Percentiles rank a stretch among this genome's conserved stretches.
Conservation (phyloP, 1,140 invertebrate genomes). For the Tigriopus japonicus region DNA sequence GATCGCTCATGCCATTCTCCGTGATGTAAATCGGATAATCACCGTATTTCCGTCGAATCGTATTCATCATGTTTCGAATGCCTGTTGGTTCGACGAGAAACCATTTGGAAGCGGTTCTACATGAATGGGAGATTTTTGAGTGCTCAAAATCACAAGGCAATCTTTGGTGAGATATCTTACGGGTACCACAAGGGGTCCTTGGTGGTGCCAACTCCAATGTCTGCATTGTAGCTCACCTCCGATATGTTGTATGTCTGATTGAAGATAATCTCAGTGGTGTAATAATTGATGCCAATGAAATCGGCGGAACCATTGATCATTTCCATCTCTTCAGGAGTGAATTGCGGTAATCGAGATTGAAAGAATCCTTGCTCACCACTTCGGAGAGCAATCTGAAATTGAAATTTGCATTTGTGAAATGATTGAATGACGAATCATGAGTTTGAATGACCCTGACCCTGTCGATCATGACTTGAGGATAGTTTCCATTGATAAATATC, state of each 20-base stretch:
- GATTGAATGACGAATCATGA: conserved; percentile 1
- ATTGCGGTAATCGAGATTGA: conserved; percentile 17
- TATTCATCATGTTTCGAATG: background rate
- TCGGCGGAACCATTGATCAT: background rate
- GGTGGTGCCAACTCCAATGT: no score
- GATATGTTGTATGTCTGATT: background rate
- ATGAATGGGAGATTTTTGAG: no score
- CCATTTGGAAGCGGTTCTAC: background rate
- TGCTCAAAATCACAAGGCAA: no score
- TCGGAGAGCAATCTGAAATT: background rate
- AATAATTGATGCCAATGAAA: conserved; percentile 7
- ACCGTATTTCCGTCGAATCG: conserved; percentile 29
- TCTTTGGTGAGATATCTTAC: no score
- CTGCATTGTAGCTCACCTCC: no score
- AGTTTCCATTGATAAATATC: conserved; percentile 23
- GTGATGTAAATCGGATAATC: conserved; percentile 39
- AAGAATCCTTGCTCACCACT: conserved; percentile 12
- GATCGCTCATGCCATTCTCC: conserved; percentile 45
- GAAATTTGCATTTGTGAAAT: conserved; percentile 17
- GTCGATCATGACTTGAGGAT: conserved; percentile 23
- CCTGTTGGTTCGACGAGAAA: background rate
- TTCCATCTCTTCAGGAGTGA: conserved; percentile 15
- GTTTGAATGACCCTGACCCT: background rate
- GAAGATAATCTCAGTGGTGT: background rate
- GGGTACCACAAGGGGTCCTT: background rate